Percentiles rank a stretch among this genome's conserved stretches.
Evolutionary conservation across 1,140 invertebrate genomes (phyloP).

Genomic region (Microplitis demolitor): DNA sequence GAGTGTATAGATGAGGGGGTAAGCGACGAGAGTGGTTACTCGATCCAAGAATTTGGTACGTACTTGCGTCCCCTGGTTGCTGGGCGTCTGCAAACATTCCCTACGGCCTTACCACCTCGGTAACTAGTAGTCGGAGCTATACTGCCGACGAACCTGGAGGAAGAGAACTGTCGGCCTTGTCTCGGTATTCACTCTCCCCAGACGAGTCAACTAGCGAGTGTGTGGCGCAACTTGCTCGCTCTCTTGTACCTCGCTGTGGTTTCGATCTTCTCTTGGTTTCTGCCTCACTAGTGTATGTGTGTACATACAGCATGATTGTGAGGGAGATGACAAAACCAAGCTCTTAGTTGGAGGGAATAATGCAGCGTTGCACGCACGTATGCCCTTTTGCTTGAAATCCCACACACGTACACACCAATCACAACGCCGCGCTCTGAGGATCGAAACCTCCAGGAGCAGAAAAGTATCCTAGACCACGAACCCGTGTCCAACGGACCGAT

Average conservation of each 20-base stretch:
- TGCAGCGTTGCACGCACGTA: constrained; percentile 45
- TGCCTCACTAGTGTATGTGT: too few species aligned
- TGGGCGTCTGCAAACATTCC: constrained; percentile 34
- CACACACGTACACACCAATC: constrained; percentile 51
- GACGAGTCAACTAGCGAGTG: constrained; percentile 9
- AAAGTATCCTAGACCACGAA: constrained; percentile 32
- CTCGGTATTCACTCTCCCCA: constrained; percentile 28
- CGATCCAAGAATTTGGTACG: constrained; percentile 28
- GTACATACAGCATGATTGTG: too few species aligned
- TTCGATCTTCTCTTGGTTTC: not conserved
- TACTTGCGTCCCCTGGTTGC: not conserved
- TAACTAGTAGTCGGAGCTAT: not conserved
- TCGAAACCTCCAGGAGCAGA: constrained; percentile 35
- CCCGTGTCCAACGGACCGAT: constrained; percentile 43
- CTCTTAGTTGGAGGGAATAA: not conserved
- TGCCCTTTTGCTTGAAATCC: constrained; percentile 42
- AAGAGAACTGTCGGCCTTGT: not conserved
- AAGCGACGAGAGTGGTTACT: constrained; percentile 10
- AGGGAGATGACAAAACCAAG: too few species aligned
- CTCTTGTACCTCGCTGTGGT: not conserved
- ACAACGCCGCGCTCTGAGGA: constrained; percentile 42
- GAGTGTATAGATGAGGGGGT: not conserved
- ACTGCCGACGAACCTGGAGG: constrained; percentile 2
- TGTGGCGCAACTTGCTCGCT: constrained; percentile 2
- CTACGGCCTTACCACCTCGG: constrained; percentile 15